Evolutionary conservation across 2,797 vertebrate species (phyloP), one percentile per base, ranked within the genome.

Genomic region (Nannoperca obscura): DNA sequence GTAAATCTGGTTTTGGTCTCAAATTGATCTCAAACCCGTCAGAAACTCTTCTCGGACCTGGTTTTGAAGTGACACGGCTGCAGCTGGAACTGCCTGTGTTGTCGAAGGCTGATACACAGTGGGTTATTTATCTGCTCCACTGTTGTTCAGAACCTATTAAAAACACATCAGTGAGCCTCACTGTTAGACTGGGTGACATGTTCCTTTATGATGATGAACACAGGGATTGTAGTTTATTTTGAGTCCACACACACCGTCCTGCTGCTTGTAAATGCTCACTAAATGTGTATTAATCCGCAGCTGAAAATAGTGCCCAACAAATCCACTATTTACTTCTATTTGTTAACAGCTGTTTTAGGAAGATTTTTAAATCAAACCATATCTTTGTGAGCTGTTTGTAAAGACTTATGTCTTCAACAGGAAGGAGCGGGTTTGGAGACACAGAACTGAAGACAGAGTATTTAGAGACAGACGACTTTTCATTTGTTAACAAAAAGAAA

Each of bases 1-100:
- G 7, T 75, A 14, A 17, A 34, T 75, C 32, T 55, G 13, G 46
- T 63, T 55, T 50, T 60, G 47, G 44, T 59, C 68, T 63, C 1
- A 6, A 38, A 74, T 24, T 59, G 27, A 58, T 73, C 44, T 14
- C 0, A 4, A 67, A 57, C 57, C 27, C 11, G 0, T 11, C 55
- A 55, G 15, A 7, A 24, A 53, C 44, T 70, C 13, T 3, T 19
- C 40, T 54, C 50, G 71, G 30, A 64, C 20, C 11, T 36, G 42
- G 27, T 52, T 36, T 65, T 66, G 13, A 42, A 34, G 47, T 38
- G 34, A 75, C 52, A 58, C 17, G 1, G n/a, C 32, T 52, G 22
- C 44, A 80, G n/a, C 60, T 34, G 38, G 58, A 2, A 13, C 40
- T 71, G 7, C 5, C 10, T 47, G 57, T 36, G n/a, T 27, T 32